These are phyloP conservation scores for Hydrolagus colliei DNA, from an alignment of 2,797 vertebrate genomes.

Conservation along the genomic window DNA sequence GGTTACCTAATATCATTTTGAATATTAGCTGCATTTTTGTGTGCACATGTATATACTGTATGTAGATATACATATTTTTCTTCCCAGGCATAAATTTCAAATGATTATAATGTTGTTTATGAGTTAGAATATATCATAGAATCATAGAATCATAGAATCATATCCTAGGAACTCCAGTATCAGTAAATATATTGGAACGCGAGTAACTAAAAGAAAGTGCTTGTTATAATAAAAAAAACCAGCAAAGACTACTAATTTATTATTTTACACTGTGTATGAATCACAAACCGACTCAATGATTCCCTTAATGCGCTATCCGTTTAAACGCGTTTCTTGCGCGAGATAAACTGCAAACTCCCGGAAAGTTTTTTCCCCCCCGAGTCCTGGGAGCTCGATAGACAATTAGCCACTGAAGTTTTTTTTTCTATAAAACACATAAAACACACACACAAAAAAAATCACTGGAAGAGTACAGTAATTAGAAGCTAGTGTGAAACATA, in stretches of 20 bases:
- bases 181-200: neutral
- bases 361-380: neutral
- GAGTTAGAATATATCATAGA: neutral
- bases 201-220: neutral
- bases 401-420: neutral
- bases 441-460: constrained; percentile 36
- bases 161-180: neutral
- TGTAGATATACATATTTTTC: no score
- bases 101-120: neutral
- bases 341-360: neutral
- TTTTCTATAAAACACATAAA: no score
- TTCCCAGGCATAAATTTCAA: neutral
- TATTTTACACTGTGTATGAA: neutral
- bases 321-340: neutral
- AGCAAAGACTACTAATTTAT: neutral
- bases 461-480: constrained; percentile 58
- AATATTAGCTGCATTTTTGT: no score
- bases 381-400: neutral
- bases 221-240: no score
- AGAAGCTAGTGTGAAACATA: constrained; percentile 55
- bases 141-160: neutral
- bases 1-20: no score
- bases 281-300: neutral
- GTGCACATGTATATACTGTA: no score
- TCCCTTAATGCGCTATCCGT: neutral